Evolutionary conservation across 2,113 vertebrate species (phyloP).

Genomic region (Silurus glanis): DNA sequence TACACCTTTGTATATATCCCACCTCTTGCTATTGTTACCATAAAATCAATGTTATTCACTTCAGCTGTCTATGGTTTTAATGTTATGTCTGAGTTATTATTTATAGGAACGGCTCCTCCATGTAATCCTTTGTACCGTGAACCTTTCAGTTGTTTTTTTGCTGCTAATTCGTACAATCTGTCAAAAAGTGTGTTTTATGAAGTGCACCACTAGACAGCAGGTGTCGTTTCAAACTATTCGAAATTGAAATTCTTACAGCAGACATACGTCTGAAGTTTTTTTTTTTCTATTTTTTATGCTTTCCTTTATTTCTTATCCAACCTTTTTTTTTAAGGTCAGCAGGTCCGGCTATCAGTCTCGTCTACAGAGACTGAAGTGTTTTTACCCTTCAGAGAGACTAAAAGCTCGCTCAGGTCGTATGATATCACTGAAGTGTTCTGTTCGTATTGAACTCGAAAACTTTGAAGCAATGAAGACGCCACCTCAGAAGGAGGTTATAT

Average conservation of each 20-base stretch:
- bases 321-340: conserved; percentile 31
- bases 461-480: background rate
- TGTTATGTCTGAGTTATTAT: background rate
- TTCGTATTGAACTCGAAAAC: background rate
- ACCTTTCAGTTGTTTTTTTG: background rate
- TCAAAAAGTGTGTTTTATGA: background rate
- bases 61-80: too few species aligned
- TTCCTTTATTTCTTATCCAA: background rate
- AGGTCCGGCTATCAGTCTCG: background rate
- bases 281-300: conserved; percentile 33
- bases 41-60: too few species aligned
- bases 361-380: conserved; percentile 11
- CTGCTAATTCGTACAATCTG: background rate
- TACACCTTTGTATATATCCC: too few species aligned
- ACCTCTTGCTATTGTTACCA: too few species aligned
- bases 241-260: too few species aligned
- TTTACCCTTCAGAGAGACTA: conserved; percentile 11
- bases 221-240: background rate
- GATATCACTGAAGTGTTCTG: background rate
- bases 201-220: background rate
- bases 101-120: background rate
- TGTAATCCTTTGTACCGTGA: background rate
- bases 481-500: background rate
- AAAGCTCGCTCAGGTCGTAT: background rate
- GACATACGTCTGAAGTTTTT: conserved; percentile 9